phyloP scores from a whole-genome alignment of 2,888 invertebrate genomes.

The Diloba caeruleocephala region DNA sequence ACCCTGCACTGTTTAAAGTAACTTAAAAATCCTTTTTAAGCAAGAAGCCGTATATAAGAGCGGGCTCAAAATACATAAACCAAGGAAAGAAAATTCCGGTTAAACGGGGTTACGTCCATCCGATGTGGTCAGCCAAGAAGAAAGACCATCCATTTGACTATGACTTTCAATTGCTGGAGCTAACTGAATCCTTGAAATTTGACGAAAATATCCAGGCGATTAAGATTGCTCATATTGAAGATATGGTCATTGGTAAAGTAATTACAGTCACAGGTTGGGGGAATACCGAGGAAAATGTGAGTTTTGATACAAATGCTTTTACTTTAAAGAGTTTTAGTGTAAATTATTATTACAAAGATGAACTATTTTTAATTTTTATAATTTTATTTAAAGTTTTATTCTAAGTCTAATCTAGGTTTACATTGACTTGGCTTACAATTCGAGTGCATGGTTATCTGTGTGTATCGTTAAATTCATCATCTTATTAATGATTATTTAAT shows the following conservation, averaged over 20 bases:
- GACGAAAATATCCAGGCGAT: slow-evolving; percentile 75
- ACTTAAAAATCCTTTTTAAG: slow-evolving; percentile 58
- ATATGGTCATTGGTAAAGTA: slow-evolving; percentile 80
- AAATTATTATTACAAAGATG: too few species aligned
- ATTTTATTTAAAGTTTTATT: too few species aligned
- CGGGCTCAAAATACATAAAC: slow-evolving; percentile 78
- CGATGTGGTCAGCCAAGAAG: slow-evolving; percentile 67
- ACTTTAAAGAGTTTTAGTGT: too few species aligned
- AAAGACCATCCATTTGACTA: slow-evolving; percentile 83
- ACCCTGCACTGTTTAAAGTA: too few species aligned
- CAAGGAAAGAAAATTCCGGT: slow-evolving; percentile 68
- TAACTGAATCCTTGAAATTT: slow-evolving; percentile 68
- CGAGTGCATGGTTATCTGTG: too few species aligned
- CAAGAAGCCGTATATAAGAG: slow-evolving; percentile 74
- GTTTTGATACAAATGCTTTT: slow-evolving; percentile 43
- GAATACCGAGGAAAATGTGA: slow-evolving; percentile 81
- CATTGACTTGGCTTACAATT: too few species aligned
- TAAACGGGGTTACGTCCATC: slow-evolving; percentile 68
- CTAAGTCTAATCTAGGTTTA: too few species aligned
- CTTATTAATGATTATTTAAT: too few species aligned
- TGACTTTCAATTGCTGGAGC: slow-evolving; percentile 79
- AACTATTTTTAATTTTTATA: too few species aligned
- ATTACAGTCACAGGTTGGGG: slow-evolving; percentile 85
- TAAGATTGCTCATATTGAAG: slow-evolving; percentile 78
- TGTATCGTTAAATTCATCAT: too few species aligned